phyloP scores from a whole-genome alignment of 2,113 vertebrate genomes.

The Syngnathus typhle region DNA sequence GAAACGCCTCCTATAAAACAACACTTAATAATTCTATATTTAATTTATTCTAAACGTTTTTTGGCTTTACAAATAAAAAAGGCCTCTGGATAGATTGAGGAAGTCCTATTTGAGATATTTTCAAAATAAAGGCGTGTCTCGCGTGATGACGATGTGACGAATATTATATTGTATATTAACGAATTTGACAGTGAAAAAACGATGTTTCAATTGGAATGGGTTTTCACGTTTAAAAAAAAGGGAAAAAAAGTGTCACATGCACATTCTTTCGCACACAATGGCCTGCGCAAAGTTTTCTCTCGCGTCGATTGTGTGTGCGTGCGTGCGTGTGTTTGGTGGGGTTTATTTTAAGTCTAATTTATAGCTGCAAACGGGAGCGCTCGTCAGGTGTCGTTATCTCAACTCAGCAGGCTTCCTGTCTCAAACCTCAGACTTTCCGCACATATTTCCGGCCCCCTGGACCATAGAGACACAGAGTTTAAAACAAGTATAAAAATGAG shows the following conservation, averaged over 20 bases:
- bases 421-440: conserved; percentile 76
- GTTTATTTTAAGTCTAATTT: conserved; percentile 74
- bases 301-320: conserved; percentile 40
- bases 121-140: conserved; percentile 2
- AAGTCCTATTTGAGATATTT: conserved; percentile 18
- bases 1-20: not conserved
- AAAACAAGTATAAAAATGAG: conserved; percentile 25
- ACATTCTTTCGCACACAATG: not conserved
- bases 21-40: not conserved
- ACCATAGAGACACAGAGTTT: conserved; percentile 25
- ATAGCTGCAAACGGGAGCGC: conserved; percentile 61
- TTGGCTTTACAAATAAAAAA: not conserved
- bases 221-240: not conserved
- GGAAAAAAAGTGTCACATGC: not conserved
- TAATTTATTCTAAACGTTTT: not conserved
- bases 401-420: conserved; percentile 73
- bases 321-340: conserved; percentile 14
- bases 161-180: not conserved
- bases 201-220: not conserved
- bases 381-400: conserved; percentile 80
- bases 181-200: not conserved
- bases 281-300: conserved; percentile 17
- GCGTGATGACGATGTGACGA: not conserved
- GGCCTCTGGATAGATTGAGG: conserved; percentile 15
- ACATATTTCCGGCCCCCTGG: conserved; percentile 67